Evolutionary conservation across 1,140 invertebrate genomes (phyloP).

Genomic region (Aporrectodea caliginosa): DNA sequence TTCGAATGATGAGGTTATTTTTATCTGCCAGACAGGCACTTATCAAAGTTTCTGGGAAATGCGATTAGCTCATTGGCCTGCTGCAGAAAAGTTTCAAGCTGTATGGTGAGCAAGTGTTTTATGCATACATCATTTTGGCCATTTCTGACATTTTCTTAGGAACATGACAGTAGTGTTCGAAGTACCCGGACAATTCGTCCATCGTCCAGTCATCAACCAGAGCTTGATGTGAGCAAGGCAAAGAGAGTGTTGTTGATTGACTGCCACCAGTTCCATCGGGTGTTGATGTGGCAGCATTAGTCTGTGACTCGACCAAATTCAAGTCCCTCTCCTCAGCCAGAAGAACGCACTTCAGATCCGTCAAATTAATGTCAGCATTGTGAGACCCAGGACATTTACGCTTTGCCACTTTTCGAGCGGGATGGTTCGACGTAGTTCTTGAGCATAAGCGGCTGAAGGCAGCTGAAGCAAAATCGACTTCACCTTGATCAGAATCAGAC

Average conservation of each 20-base stretch:
- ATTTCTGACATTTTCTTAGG: conserved; percentile 55
- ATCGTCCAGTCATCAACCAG: conserved; percentile 37
- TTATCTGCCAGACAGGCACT: too few relatives aligned
- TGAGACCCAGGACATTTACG: background rate
- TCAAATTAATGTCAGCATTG: background rate
- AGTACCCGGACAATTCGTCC: conserved; percentile 52
- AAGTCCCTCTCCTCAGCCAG: background rate
- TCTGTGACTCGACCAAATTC: too few relatives aligned
- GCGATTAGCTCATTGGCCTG: too few relatives aligned
- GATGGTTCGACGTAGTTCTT: background rate
- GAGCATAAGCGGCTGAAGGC: background rate
- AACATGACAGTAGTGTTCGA: conserved; percentile 52
- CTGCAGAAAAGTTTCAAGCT: too few relatives aligned
- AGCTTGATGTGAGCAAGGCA: background rate
- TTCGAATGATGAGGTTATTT: too few relatives aligned
- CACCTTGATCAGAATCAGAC: background rate
- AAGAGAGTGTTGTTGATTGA: background rate
- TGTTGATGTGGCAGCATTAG: background rate
- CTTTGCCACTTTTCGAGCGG: background rate
- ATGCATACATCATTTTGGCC: conserved; percentile 56
- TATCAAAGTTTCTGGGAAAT: too few relatives aligned
- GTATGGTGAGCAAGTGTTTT: background rate
- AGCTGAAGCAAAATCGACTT: background rate
- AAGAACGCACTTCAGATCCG: background rate
- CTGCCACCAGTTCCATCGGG: background rate